phyloP scores from a whole-genome alignment of 30 jellyfish, hydroid and myxozoan species.

The Pelagia noctiluca region DNA sequence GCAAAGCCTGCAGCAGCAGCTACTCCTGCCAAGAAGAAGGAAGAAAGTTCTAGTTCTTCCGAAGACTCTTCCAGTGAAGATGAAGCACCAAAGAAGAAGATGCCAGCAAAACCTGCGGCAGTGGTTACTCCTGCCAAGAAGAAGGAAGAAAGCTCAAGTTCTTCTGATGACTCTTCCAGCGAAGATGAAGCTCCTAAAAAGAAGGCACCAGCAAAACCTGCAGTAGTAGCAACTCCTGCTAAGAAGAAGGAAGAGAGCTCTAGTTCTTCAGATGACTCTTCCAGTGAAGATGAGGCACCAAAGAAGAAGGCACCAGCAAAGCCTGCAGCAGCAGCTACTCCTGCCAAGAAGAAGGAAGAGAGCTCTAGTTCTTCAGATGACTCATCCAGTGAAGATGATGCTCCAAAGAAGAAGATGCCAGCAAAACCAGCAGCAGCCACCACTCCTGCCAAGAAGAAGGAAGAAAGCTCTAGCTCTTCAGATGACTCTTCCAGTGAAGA shows the following conservation, averaged over 20 bases:
- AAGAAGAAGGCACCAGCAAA: neutral
- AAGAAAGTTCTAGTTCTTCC: neutral
- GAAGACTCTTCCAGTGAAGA: slow-evolving; percentile 64
- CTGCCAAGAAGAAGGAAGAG: slow-evolving; percentile 41
- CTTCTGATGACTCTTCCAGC: slow-evolving; percentile 30
- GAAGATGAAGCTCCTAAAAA: slow-evolving; percentile 27
- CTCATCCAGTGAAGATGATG: slow-evolving; percentile 58
- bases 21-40: slow-evolving; percentile 34
- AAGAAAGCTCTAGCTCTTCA: slow-evolving; percentile 1
- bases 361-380: slow-evolving; percentile 37
- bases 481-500: slow-evolving; percentile 16
- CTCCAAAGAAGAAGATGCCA: neutral
- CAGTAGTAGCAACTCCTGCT: neutral
- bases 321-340: neutral
- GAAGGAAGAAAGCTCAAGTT: slow-evolving; percentile 13
- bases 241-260: slow-evolving; percentile 34
- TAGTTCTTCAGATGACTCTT: slow-evolving; percentile 24
- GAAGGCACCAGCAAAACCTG: neutral
- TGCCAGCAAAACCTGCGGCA: no score
- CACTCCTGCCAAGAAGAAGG: neutral
- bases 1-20: slow-evolving; percentile 2
- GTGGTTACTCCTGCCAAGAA: no score
- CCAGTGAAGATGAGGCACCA: slow-evolving; percentile 31
- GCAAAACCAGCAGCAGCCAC: neutral
- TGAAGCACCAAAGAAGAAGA: slow-evolving; percentile 8